Conservation (phyloP, 2,888 invertebrate genomes). For the Hypolimnas misippus region DNA sequence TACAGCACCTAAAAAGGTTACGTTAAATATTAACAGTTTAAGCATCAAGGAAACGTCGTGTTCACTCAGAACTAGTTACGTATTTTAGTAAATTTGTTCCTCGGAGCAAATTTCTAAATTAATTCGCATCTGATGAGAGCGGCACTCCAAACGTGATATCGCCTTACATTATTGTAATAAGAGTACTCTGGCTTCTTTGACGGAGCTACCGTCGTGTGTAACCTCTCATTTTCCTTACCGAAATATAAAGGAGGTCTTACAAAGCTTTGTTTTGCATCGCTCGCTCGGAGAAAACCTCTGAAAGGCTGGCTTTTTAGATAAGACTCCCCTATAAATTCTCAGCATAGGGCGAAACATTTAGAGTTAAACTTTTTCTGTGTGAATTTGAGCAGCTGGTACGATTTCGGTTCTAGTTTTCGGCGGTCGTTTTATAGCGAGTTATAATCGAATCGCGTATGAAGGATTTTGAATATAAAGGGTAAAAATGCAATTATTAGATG, state of each 20-base stretch:
- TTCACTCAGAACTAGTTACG: not conserved
- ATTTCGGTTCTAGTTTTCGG: constrained; percentile 66
- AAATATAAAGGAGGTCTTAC: constrained; percentile 82
- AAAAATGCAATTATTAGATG: constrained; percentile 32
- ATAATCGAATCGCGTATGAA: constrained; percentile 24
- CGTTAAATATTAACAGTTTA: not conserved
- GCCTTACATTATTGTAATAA: constrained; percentile 80
- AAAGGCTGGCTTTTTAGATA: constrained; percentile 82
- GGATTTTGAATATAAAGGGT: constrained; percentile 9
- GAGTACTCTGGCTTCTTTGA: constrained; percentile 77
- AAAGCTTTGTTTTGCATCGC: constrained; percentile 83
- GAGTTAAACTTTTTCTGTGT: constrained; percentile 73
- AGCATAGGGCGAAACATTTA: constrained; percentile 68
- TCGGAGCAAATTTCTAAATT: constrained; percentile 33
- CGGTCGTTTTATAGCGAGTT: constrained; percentile 57
- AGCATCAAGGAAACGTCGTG: not conserved
- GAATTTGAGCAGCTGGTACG: constrained; percentile 71
- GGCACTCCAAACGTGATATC: constrained; percentile 69
- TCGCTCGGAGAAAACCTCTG: constrained; percentile 72
- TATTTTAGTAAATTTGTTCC: constrained; percentile 9
- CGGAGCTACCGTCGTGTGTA: constrained; percentile 60
- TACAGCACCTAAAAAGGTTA: constrained; percentile 4
- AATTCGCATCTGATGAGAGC: constrained; percentile 50
- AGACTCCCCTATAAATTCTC: constrained; percentile 79
- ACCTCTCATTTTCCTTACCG: constrained; percentile 82